Conservation (phyloP, 2,888 invertebrate species). For the Drosophila cracens region DNA sequence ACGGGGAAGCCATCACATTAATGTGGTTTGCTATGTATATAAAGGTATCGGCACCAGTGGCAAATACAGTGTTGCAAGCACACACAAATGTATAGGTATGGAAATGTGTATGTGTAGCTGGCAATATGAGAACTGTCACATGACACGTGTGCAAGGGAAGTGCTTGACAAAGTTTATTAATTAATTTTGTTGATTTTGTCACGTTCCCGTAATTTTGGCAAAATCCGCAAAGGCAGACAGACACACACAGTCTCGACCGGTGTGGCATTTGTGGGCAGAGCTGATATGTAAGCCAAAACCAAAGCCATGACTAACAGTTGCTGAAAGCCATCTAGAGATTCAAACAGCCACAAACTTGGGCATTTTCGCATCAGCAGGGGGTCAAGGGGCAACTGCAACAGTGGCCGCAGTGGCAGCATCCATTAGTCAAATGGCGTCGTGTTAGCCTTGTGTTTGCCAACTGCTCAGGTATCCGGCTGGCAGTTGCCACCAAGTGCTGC, state of each 20-base stretch:
- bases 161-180: conserved; percentile 78
- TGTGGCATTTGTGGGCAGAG: conserved; percentile 7
- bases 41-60: conserved; percentile 23
- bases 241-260: conserved; percentile 14
- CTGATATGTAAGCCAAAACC: conserved; percentile 52
- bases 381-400: conserved; percentile 37
- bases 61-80: conserved; percentile 10
- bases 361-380: background rate
- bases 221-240: conserved; percentile 72
- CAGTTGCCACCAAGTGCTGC: conserved; percentile 21
- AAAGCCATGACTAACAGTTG: conserved; percentile 62
- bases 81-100: conserved; percentile 2
- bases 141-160: conserved; percentile 70
- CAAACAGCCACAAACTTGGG: conserved; percentile 24
- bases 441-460: conserved; percentile 34
- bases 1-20: conserved; percentile 18
- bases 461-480: conserved; percentile 42
- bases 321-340: conserved; percentile 62
- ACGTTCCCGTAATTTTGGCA: conserved; percentile 73
- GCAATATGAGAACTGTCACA: conserved; percentile 71
- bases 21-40: conserved; percentile 22
- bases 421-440: conserved; percentile 74
- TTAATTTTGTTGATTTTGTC: conserved; percentile 81
- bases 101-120: conserved; percentile 25
- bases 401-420: conserved; percentile 35